Percentiles rank a stretch among this genome's conserved stretches.
phyloP scores from a whole-genome alignment of 2,888 invertebrate genomes.

The Coecobrya sp. region DNA sequence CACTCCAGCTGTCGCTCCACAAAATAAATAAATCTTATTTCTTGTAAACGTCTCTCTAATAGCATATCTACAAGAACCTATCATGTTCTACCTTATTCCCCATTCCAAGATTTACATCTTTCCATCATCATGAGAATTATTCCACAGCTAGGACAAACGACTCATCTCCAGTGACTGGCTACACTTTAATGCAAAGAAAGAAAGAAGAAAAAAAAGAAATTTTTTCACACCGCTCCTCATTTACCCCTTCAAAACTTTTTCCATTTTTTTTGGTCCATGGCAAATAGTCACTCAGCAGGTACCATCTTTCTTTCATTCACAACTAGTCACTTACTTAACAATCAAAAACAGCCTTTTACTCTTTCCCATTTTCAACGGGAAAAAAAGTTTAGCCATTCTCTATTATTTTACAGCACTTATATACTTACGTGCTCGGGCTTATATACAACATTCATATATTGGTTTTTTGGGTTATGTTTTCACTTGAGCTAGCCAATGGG shows the following conservation, averaged over 20 bases:
- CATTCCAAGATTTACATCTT: background rate
- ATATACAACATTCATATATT: background rate
- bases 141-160: conserved; percentile 18
- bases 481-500: background rate
- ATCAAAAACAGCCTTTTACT: conserved; percentile 39
- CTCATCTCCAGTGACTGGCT: background rate
- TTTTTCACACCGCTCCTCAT: conserved; percentile 23
- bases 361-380: background rate
- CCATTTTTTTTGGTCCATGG: background rate
- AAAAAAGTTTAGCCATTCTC: conserved; percentile 7
- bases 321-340: conserved; percentile 7
- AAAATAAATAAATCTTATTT: conserved; percentile 66
- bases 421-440: too few species aligned
- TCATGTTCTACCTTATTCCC: background rate
- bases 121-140: background rate
- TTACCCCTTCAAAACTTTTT: background rate
- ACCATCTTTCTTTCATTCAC: background rate
- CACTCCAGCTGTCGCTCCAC: conserved; percentile 59
- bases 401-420: background rate
- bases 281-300: background rate
- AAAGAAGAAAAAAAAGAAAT: background rate
- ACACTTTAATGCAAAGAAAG: too few species aligned
- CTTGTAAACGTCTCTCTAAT: background rate
- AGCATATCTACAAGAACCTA: background rate
- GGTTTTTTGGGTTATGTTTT: background rate